A percentile compares a stretch with the other conserved stretches of the same genome.
These are phyloP conservation scores for Muscicapa adusta DNA, from an alignment of 2,113 vertebrate genomes.

Conservation along the genomic window DNA sequence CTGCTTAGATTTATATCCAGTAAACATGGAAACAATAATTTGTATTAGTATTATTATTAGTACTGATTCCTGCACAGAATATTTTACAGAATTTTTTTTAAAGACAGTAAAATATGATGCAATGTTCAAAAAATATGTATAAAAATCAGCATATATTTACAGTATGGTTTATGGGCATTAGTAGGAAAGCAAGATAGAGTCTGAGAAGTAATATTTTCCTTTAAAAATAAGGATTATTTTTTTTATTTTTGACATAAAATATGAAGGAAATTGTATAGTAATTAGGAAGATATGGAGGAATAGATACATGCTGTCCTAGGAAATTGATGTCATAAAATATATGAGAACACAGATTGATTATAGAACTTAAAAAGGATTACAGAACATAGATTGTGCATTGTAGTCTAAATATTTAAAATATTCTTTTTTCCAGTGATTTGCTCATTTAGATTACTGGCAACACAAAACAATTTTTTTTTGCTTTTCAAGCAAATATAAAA, in stretches of 20 bases:
- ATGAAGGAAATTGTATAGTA: not conserved
- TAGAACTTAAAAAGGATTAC: not conserved
- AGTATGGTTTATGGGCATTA: not conserved
- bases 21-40: accelerated
- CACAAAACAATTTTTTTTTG: not conserved
- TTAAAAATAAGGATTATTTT: not conserved
- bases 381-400: not conserved
- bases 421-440: not conserved
- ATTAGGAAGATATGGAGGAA: not conserved
- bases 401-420: not conserved
- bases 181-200: not conserved
- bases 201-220: not conserved
- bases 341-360: not conserved
- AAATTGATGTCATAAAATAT: not conserved
- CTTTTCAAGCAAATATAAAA: not conserved
- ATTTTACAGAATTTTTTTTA: not conserved
- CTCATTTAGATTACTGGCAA: not conserved
- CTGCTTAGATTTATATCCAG: not conserved
- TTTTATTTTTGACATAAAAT: not conserved
- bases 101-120: not conserved
- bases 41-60: not conserved
- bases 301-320: not conserved
- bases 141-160: not conserved
- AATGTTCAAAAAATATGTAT: not conserved
- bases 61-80: not conserved